These are phyloP conservation scores for Marmota monax DNA, from an alignment of 2,113 vertebrate species.

Conservation along the genomic window DNA sequence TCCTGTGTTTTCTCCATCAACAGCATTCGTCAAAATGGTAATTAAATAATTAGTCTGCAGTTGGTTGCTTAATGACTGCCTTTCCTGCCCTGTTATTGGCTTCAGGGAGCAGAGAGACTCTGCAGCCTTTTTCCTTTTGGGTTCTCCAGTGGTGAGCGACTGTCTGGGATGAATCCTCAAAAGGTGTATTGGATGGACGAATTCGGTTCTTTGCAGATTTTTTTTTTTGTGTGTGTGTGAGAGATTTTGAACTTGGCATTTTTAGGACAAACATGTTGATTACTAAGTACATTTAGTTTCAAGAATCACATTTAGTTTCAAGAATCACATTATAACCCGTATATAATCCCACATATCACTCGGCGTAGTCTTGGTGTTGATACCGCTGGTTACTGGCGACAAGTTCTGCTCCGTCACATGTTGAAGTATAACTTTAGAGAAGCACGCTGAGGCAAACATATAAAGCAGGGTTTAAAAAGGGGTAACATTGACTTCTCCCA, in stretches of 20 bases:
- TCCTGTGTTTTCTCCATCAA: conserved; percentile 57
- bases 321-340: neutral
- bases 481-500: no score
- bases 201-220: neutral
- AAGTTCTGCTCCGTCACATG: no score
- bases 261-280: conserved; percentile 35
- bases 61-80: conserved; percentile 61
- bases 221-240: neutral
- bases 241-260: conserved; percentile 44
- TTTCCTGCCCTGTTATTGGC: neutral
- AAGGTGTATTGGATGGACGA: conserved; percentile 1
- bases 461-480: no score
- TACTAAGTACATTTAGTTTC: conserved; percentile 37
- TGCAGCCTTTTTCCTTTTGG: neutral
- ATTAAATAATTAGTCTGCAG: conserved; percentile 71
- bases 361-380: neutral
- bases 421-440: no score
- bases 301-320: conserved; percentile 26
- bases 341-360: neutral
- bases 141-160: neutral
- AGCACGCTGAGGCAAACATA: no score
- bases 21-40: conserved; percentile 65
- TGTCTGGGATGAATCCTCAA: neutral
- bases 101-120: neutral
- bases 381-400: no score